Evolutionary conservation across 2,797 vertebrate genomes (phyloP), one percentile per base, ranked within the genome.

Genomic region (Sparidentex hasta): DNA sequence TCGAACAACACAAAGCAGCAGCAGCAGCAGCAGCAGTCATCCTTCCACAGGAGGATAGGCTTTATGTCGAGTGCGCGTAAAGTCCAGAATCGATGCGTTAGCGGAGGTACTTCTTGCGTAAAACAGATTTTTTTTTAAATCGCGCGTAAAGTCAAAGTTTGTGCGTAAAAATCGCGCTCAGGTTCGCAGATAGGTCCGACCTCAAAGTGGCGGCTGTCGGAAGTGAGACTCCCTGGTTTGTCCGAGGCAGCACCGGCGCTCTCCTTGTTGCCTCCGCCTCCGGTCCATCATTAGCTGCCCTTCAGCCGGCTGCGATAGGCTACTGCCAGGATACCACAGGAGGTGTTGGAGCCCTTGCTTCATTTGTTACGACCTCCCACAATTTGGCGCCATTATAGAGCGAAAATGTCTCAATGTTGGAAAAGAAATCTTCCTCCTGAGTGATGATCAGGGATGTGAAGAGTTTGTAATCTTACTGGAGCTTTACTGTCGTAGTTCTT

Each of bases 201-300:
- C 69, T 79, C 52, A 65, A n/a, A 48, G 47, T 66, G 68, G 67
- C 52, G 82, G 16, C 55, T 51, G 85, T 86, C 81, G 73, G 77
- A 83, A 88, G 81, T 83, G 90, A 73, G 79, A 70, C 63, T 85
- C 84, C 74, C 82, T 57, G 90, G 76, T 92, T 90, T 87, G 86
- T 90, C 93, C 92, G 69, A 75, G 68, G 77, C 75, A 83, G 77
- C 75, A 83, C 89, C 89, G 85, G 80, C 87, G 68, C 84, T 59
- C 85, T 88, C 79, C 88, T 87, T 59, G 80, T 33, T 86, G 89
- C 88, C 90, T 92, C 93, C 93, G 86, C 92, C 93, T 93, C 90
- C 87, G 78, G 85, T 84, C 73, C 87, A 84, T 92, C 89, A 90
- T 83, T 80, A 89, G 83, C 67, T 80, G 83, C 70, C 82, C 83